Conservation (phyloP, 1,140 invertebrate species). For the Chionoecetes opilio region DNA sequence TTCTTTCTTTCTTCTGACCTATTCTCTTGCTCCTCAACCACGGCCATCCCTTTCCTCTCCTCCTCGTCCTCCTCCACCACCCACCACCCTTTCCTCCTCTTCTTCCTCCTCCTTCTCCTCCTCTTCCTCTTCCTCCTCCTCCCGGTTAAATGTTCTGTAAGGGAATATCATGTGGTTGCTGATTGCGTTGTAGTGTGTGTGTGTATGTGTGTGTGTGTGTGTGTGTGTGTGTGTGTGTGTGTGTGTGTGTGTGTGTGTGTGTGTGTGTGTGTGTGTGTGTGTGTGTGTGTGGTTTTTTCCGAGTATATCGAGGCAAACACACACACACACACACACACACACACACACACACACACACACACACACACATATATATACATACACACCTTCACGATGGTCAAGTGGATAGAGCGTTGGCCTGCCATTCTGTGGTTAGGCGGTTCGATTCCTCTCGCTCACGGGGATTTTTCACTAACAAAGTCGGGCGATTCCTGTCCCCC, state of each 20-base stretch:
- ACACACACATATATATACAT: too few species aligned
- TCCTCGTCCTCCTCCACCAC: background rate
- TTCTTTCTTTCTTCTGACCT: background rate
- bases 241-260: slow-evolving; percentile 4
- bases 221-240: slow-evolving; percentile 27
- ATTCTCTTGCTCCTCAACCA: background rate
- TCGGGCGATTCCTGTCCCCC: too few species aligned
- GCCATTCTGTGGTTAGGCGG: too few species aligned
- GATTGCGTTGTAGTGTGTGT: background rate
- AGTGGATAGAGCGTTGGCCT: too few species aligned
- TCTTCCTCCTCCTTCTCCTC: background rate
- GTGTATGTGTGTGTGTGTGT: slow-evolving; percentile 16
- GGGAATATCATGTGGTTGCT: background rate
- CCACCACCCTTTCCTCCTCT: background rate
- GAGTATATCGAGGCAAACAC: too few species aligned
- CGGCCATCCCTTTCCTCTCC: background rate
- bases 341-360: too few species aligned
- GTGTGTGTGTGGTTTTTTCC: too few species aligned
- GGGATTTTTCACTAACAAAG: too few species aligned
- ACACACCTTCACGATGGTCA: too few species aligned
- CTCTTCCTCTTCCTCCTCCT: background rate
- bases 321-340: too few species aligned
- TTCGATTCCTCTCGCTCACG: too few species aligned
- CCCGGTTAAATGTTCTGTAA: background rate
- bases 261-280: too few species aligned